Conservation (phyloP, 2,113 vertebrate species). For the Carassius auratus region DNA sequence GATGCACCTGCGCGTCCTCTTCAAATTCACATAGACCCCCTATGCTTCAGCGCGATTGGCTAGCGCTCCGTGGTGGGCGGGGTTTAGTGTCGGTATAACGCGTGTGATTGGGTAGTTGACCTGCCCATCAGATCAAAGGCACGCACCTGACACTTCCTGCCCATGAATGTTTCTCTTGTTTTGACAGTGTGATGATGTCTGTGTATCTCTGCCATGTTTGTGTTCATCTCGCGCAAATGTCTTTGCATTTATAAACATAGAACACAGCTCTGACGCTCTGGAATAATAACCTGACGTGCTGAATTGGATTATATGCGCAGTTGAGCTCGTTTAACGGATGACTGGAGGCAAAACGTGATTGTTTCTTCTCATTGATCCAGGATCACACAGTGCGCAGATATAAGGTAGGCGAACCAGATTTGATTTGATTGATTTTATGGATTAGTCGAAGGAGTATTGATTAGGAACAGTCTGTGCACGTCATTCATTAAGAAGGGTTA, state of each 20-base stretch:
- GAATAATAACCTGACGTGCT: slow-evolving; percentile 14
- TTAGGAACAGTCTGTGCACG: neutral
- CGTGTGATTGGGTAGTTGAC: slow-evolving; percentile 60
- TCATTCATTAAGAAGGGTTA: slow-evolving; percentile 25
- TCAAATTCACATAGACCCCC: slow-evolving; percentile 37
- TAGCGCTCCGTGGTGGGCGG: slow-evolving; percentile 54
- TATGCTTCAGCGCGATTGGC: slow-evolving; percentile 42
- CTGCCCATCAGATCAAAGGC: slow-evolving; percentile 60
- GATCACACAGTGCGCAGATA: neutral
- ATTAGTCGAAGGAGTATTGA: neutral
- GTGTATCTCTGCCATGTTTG: slow-evolving; percentile 55
- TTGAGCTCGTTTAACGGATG: slow-evolving; percentile 34
- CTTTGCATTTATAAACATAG: neutral
- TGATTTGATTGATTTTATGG: neutral
- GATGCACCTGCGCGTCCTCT: slow-evolving; percentile 61
- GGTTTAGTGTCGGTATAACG: neutral
- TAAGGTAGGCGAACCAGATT: neutral
- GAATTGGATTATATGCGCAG: slow-evolving; percentile 33
- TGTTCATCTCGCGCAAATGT: slow-evolving; percentile 47
- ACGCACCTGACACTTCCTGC: slow-evolving; percentile 72
- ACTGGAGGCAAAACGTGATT: slow-evolving; percentile 11
- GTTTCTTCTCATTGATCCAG: slow-evolving; percentile 26
- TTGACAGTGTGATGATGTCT: slow-evolving; percentile 35
- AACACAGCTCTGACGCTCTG: neutral
- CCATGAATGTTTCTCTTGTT: slow-evolving; percentile 61